Evolutionary conservation across 2,113 vertebrate genomes (phyloP), one percentile per base, ranked within the genome.

Genomic region (Onychostoma macrolepis): DNA sequence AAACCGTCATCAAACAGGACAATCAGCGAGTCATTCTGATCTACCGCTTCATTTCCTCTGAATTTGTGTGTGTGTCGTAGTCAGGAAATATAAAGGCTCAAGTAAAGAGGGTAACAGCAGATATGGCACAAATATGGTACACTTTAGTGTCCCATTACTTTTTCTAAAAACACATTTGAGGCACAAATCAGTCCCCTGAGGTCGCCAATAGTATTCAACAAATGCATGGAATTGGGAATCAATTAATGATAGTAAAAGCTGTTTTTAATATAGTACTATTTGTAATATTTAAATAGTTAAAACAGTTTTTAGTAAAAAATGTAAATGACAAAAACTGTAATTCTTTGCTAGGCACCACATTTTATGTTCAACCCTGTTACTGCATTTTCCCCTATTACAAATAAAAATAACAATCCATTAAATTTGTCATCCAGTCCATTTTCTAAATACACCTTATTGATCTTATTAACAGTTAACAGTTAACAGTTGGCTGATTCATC

Each of bases 11-110:
- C 76, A 56, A 71, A 83, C 84, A n/a, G 72, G 84, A 77, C 74
- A 81, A 83, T 77, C 75, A 53, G 36, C 83, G 13, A 89, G 78
- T 87, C 86, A 89, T 87, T 82, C 48, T 83, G 86, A 83, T 83
- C 72, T 63, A 77, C 75, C 75, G 43, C 80, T 83, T 80, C 86
- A 89, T 80, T 88, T 88, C 86, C 89, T 85, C 9, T 41, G 50
- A 28, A 38, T 83, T 38, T 45, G 72, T 79, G 45, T 78, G 71
- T 41, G 56, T 84, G 50, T 85, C 50, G n/a, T 36, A 79, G 48
- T 72, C 36, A 78, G 63, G 56, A 76, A 67, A 56, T 86, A 45
- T 86, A 6, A 80, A 6, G 15, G 6, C 77, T 17, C 48, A 1
- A 50, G 48, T 50, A 50, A 15, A 50, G 48, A 50, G 28, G 21